Evolutionary conservation across 35 echinoderm and acorn worm genomes (phyloP), one percentile per base, ranked within the genome.

Genomic region (Amphiura filiformis): DNA sequence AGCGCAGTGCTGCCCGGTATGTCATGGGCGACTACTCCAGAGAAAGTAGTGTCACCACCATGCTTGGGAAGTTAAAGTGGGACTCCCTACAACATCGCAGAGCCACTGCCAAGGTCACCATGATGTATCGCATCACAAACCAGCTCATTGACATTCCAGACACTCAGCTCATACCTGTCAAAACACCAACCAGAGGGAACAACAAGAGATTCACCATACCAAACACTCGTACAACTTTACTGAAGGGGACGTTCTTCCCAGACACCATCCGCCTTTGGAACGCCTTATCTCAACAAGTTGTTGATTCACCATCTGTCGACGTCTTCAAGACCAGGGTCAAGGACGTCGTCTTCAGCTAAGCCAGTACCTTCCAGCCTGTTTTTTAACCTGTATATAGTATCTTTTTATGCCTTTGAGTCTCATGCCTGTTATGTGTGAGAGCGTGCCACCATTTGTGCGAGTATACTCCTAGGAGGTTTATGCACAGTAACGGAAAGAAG

Each of bases 251-350:
- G 35, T 88, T 88, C 39, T 88, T 88, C 70, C 39, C 77, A 81
- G 86, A 81, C 86, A 88, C 77, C 76, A 88, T 81, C 86, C 0
- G 31, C 34, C 86, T 88, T 76, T 88, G 77, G 86, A 88, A 81
- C 1, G 15, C 37, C 79, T 34, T 88, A 49, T 77, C 86, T 23
- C 57, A 85, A 18, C n/a, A n/a, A n/a, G n/a, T n/a, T n/a, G n/a
- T n/a, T n/a, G n/a, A n/a, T n/a, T 36, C 77, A 79, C 77, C 77
- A 79, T 5, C 77, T 33, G 17, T 79, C 23, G 77, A 79, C 34
- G 35, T 36, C 0, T 79, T 5, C 77, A 79, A 79, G 77, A 13
- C 22, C 77, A 79, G 77, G n/a, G n/a, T n/a, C n/a, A n/a, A n/a
- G n/a, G n/a, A n/a, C n/a, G n/a, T n/a, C n/a, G n/a, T n/a, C n/a